Percentiles rank a stretch among this genome's conserved stretches.
Conservation (phyloP, 2,113 vertebrate genomes). For the Nothoprocta pentlandii region DNA sequence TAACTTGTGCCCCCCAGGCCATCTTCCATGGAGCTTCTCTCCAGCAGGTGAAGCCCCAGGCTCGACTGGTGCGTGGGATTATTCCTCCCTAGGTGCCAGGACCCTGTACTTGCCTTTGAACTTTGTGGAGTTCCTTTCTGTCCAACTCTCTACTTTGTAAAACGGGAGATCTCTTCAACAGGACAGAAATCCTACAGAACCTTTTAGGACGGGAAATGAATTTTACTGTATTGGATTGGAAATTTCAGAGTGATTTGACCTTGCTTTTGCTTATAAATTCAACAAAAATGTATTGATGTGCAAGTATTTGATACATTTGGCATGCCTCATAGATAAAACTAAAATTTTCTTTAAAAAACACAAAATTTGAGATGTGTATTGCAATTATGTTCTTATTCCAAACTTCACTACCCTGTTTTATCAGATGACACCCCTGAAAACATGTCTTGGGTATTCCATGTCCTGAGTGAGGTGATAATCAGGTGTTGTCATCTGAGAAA, state of each 20-base stretch:
- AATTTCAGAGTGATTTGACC: constrained; percentile 46
- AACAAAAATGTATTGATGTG: constrained; percentile 2
- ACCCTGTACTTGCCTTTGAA: too few species aligned
- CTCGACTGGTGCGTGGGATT: too few species aligned
- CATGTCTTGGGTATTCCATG: neutral
- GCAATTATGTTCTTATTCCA: neutral
- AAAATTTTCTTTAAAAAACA: neutral
- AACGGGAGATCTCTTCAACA: neutral
- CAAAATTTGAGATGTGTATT: neutral
- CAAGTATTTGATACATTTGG: constrained; percentile 18
- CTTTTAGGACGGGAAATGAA: constrained; percentile 23
- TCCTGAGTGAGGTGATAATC: constrained; percentile 32
- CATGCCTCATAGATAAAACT: neutral
- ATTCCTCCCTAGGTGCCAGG: too few species aligned
- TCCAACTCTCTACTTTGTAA: too few species aligned
- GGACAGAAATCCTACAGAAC: neutral
- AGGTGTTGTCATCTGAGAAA: neutral
- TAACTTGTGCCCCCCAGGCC: too few species aligned
- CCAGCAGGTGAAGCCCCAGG: too few species aligned
- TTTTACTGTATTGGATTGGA: constrained; percentile 5
- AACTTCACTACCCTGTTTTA: neutral
- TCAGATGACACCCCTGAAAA: constrained; percentile 35
- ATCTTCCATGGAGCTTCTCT: too few species aligned
- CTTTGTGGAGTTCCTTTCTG: too few species aligned
- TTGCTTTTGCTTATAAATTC: constrained; percentile 15